These are phyloP conservation scores for Anastatus disparis DNA, from an alignment of 1,140 invertebrate genomes.

Conservation along the genomic window DNA sequence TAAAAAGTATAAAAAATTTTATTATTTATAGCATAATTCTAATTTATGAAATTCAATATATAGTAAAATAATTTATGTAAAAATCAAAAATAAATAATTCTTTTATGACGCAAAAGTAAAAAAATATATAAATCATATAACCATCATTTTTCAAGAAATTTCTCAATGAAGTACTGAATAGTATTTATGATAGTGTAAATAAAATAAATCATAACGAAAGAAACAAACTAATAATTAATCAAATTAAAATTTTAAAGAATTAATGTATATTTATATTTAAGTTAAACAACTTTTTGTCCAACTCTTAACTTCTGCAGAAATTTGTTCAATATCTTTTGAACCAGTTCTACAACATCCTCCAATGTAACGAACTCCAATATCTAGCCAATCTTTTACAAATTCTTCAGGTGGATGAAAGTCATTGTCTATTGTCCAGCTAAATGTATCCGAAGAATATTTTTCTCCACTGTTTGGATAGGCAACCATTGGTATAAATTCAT, in stretches of 20 bases:
- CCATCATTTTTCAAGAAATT: no score
- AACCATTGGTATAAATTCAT: conserved; percentile 68
- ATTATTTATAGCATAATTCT: no score
- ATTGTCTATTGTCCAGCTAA: conserved; percentile 69
- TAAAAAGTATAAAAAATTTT: no score
- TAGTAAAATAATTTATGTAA: no score
- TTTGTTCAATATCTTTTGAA: conserved; percentile 72
- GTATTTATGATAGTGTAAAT: background rate
- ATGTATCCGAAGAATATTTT: conserved; percentile 63
- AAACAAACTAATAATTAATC: background rate
- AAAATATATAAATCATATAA: no score
- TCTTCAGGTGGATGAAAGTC: conserved; percentile 68
- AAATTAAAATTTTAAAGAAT: background rate
- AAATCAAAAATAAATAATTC: no score
- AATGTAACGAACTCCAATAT: conserved; percentile 76
- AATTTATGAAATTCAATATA: no score
- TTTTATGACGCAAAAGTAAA: no score
- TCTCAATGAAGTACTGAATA: no score
- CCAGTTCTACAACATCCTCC: conserved; percentile 85
- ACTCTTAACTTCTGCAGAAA: conserved; percentile 61
- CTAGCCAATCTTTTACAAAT: conserved; percentile 77
- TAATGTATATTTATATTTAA: conserved; percentile 5
- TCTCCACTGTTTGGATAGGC: conserved; percentile 83
- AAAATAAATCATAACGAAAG: background rate
- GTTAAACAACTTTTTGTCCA: conserved; percentile 42